phyloP scores from a whole-genome alignment of 2,113 vertebrate species.

The Lichenostomus cassidix region DNA sequence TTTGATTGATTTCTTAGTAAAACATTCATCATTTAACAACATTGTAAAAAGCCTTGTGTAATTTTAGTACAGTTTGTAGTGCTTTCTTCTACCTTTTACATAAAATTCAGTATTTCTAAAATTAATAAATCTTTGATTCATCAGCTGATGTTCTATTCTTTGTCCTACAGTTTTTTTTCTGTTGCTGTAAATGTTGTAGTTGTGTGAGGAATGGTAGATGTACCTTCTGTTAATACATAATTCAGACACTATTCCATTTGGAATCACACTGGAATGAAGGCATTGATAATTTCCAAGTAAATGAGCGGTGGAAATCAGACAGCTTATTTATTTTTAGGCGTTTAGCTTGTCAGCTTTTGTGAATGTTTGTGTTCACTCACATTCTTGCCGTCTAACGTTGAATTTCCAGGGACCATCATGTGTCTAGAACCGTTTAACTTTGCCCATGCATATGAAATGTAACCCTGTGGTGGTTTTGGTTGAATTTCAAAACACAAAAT shows the following conservation, averaged over 20 bases:
- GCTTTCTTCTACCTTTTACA: background rate
- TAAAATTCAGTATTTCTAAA: background rate
- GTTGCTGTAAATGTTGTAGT: background rate
- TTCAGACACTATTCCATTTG: slow-evolving; percentile 2
- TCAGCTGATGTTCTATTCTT: background rate
- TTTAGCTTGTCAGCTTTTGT: slow-evolving; percentile 47
- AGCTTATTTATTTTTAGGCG: slow-evolving; percentile 20
- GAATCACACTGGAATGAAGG: slow-evolving; percentile 8
- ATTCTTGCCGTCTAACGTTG: slow-evolving; percentile 51
- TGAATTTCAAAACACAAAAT: slow-evolving; percentile 43
- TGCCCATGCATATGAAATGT: slow-evolving; percentile 39
- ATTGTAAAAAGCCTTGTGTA: background rate
- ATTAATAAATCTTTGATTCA: background rate
- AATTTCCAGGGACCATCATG: slow-evolving; percentile 53
- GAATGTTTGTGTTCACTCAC: slow-evolving; percentile 48
- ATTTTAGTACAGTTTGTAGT: background rate
- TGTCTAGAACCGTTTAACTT: slow-evolving; percentile 57
- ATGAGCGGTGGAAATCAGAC: slow-evolving; percentile 38
- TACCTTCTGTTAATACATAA: background rate
- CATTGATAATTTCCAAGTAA: slow-evolving; percentile 47
- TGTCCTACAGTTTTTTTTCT: background rate
- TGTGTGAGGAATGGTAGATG: background rate
- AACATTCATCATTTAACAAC: background rate
- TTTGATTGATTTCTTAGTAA: background rate
- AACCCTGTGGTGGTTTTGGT: slow-evolving; percentile 65